These are phyloP conservation scores for Synanthedon myopaeformis DNA, from an alignment of 2,888 invertebrate species.

Conservation along the genomic window DNA sequence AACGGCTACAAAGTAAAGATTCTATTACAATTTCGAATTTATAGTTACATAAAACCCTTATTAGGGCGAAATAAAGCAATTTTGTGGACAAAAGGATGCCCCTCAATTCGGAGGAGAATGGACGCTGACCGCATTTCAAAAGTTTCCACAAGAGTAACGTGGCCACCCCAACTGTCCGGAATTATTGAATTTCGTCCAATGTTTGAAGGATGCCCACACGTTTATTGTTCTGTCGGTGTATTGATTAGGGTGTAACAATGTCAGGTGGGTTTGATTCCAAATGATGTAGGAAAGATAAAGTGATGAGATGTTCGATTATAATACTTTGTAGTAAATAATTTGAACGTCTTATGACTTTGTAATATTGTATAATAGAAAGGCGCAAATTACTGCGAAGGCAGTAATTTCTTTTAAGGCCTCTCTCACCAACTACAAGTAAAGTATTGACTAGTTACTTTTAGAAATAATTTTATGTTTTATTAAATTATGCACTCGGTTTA, in stretches of 20 bases:
- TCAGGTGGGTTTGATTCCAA: slow-evolving; percentile 22
- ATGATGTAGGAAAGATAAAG: not conserved
- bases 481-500: too few species aligned
- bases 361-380: too few species aligned
- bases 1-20: slow-evolving; percentile 42
- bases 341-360: too few species aligned
- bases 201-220: slow-evolving; percentile 53
- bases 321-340: too few species aligned
- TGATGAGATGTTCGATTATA: too few species aligned
- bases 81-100: slow-evolving; percentile 62
- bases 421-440: too few species aligned
- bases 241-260: slow-evolving; percentile 42
- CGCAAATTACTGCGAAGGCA: too few species aligned
- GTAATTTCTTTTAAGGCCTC: too few species aligned
- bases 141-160: slow-evolving; percentile 46
- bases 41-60: slow-evolving; percentile 60
- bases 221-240: slow-evolving; percentile 47
- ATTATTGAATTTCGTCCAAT: slow-evolving; percentile 57
- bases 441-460: too few species aligned
- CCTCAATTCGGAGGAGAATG: slow-evolving; percentile 22
- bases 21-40: slow-evolving; percentile 55
- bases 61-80: slow-evolving; percentile 64
- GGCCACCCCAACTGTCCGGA: slow-evolving; percentile 40
- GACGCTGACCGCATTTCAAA: slow-evolving; percentile 55
- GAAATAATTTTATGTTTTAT: too few species aligned